Evolutionary conservation across 2,113 vertebrate species (phyloP).

Genomic region (Hippocampus mohnikei): DNA sequence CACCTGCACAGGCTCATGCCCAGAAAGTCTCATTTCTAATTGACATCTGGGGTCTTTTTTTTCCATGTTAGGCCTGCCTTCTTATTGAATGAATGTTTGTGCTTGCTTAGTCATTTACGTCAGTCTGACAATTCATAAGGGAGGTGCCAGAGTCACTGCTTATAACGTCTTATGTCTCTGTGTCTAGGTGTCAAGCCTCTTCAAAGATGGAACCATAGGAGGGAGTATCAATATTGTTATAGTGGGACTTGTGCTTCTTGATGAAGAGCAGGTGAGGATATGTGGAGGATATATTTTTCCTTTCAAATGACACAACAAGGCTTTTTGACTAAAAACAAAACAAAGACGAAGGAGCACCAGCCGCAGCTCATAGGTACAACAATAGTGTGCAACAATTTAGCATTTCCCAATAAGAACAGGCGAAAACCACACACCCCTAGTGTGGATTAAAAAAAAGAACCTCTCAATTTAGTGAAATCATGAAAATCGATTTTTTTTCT

Average conservation of each 20-base stretch:
- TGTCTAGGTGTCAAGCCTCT: constrained; percentile 83
- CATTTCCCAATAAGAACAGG: no score
- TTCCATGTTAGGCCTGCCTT: background rate
- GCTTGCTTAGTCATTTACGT: background rate
- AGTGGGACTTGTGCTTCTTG: constrained; percentile 83
- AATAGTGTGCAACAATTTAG: no score
- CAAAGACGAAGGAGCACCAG: no score
- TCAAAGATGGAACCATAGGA: constrained; percentile 87
- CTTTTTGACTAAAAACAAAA: background rate
- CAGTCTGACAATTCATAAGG: background rate
- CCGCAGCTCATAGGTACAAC: no score
- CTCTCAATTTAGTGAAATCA: no score
- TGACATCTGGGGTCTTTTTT: background rate
- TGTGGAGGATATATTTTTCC: background rate
- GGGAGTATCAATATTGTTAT: constrained; percentile 86
- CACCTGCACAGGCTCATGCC: constrained; percentile 5
- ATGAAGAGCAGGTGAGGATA: constrained; percentile 83
- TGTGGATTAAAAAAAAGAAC: no score
- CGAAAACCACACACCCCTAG: no score
- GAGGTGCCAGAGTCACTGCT: background rate
- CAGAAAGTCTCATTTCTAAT: background rate
- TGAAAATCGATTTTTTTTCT: no score
- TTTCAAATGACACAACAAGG: background rate
- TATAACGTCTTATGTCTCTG: constrained; percentile 2
- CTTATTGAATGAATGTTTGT: background rate